These are phyloP conservation scores for Ficedula albicollis DNA, from an alignment of 2,797 vertebrate genomes.

Conservation along the genomic window DNA sequence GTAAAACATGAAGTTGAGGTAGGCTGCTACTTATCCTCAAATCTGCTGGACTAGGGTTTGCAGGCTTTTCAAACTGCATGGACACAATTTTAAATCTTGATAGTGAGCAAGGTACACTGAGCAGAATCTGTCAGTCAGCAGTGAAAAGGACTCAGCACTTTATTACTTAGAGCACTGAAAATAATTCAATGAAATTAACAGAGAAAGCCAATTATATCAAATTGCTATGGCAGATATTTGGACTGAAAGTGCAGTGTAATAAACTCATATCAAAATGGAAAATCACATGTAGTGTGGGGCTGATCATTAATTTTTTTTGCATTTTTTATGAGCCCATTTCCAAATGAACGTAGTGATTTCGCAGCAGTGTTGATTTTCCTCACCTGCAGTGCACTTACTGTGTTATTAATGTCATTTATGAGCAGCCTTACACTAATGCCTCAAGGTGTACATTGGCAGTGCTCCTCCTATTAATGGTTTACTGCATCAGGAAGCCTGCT, in stretches of 20 bases:
- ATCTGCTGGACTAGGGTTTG: background rate
- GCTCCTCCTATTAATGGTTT: background rate
- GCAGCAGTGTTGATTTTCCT: background rate
- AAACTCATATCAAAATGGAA: conserved; percentile 4
- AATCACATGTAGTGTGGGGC: background rate
- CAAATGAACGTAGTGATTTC: background rate
- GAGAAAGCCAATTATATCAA: conserved; percentile 7
- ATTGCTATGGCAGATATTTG: conserved; percentile 17
- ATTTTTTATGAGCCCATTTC: background rate
- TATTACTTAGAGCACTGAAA: conserved; percentile 3
- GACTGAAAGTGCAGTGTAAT: background rate
- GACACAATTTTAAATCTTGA: background rate
- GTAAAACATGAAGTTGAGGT: background rate
- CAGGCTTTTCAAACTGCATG: background rate
- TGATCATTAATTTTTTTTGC: background rate
- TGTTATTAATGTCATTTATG: background rate
- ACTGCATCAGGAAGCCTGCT: background rate
- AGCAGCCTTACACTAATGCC: background rate
- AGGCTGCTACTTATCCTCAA: background rate
- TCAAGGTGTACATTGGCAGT: background rate
- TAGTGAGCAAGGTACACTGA: background rate
- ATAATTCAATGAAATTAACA: conserved; percentile 41
- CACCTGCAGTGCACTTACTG: background rate
- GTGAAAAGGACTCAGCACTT: conserved; percentile 38
- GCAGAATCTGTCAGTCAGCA: background rate